These are phyloP conservation scores for Sepiola atlantica DNA, from an alignment of 2,888 invertebrate species.

Conservation along the genomic window DNA sequence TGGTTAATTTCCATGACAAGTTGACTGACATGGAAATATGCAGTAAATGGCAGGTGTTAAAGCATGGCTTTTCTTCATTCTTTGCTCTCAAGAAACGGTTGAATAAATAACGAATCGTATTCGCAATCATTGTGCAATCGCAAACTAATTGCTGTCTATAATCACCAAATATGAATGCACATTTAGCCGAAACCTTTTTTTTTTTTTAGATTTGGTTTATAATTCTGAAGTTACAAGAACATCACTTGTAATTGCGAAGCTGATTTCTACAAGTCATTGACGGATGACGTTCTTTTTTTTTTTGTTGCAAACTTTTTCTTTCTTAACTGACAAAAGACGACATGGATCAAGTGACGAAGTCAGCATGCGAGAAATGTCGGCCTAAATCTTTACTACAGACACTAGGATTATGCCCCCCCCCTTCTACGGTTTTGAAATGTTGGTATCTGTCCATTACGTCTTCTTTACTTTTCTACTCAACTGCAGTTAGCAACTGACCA, in stretches of 20 bases:
- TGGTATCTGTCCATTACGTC: neutral
- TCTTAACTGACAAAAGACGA: neutral
- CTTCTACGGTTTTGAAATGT: neutral
- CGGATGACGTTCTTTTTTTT: too few species aligned
- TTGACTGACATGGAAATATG: slow-evolving; percentile 1
- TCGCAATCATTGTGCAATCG: neutral
- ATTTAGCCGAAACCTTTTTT: neutral
- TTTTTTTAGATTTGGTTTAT: neutral
- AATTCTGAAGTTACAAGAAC: neutral
- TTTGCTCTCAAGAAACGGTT: neutral
- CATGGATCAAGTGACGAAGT: neutral
- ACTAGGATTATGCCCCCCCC: neutral
- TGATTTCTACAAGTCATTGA: neutral
- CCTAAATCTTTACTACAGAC: neutral
- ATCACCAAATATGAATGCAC: neutral
- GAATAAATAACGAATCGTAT: neutral
- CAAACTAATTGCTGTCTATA: neutral
- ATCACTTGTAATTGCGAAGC: neutral
- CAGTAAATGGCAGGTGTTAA: neutral
- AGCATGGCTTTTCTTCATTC: neutral
- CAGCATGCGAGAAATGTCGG: neutral
- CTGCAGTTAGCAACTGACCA: neutral
- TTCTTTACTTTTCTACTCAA: neutral
- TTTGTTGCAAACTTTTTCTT: neutral
- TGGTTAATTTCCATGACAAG: slow-evolving; percentile 23